These are phyloP conservation scores for Cantharis nigra DNA, from an alignment of 2,888 invertebrate genomes.

Conservation along the genomic window DNA sequence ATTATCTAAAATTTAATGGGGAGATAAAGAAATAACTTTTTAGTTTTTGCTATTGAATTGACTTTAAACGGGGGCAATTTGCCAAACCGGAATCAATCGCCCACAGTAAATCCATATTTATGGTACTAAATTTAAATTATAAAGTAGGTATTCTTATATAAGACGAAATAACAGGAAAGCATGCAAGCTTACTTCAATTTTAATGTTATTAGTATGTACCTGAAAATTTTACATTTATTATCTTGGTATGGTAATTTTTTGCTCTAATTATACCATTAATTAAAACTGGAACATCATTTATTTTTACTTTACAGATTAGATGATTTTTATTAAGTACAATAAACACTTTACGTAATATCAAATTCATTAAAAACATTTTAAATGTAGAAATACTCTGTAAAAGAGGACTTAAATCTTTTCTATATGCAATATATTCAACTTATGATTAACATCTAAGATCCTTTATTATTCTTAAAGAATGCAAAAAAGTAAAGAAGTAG, in stretches of 20 bases:
- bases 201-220: neutral
- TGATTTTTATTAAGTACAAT: neutral
- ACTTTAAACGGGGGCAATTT: neutral
- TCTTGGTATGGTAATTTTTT: neutral
- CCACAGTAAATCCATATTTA: neutral
- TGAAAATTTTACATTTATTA: neutral
- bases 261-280: neutral
- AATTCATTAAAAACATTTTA: neutral
- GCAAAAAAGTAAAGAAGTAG: slow-evolving; percentile 21
- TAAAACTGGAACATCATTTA: neutral
- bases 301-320: neutral
- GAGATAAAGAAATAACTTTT: neutral
- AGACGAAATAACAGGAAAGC: neutral
- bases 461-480: slow-evolving; percentile 21
- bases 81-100: neutral
- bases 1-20: neutral
- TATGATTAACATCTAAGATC: slow-evolving; percentile 13
- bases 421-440: neutral
- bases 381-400: neutral
- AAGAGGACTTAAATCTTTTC: neutral
- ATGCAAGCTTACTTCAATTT: neutral
- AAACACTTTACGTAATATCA: neutral
- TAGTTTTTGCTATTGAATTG: neutral
- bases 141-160: neutral
- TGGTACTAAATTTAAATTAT: neutral